phyloP scores from a whole-genome alignment of 1,140 invertebrate genomes.

The Andrena cerasifolii region DNA sequence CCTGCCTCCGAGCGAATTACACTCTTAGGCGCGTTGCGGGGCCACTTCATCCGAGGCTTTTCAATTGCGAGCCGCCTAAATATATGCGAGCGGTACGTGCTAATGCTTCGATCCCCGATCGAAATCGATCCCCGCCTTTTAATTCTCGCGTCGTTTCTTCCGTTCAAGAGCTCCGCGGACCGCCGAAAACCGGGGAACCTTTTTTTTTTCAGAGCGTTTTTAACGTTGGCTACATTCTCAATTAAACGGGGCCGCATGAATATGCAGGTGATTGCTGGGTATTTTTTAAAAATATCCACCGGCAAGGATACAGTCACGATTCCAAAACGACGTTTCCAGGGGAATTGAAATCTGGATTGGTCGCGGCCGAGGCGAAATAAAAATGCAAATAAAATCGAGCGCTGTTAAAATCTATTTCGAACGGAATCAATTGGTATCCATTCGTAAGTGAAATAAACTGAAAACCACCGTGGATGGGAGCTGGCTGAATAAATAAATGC shows the following conservation, averaged over 20 bases:
- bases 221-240: slow-evolving; percentile 3
- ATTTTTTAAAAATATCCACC: slow-evolving; percentile 11
- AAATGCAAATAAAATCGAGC: slow-evolving; percentile 44
- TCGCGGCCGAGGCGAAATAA: slow-evolving; percentile 4
- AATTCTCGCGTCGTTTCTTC: too few relatives aligned
- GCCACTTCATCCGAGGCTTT: neutral
- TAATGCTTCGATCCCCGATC: neutral
- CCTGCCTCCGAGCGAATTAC: neutral
- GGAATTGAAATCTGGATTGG: slow-evolving; percentile 24
- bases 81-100: neutral
- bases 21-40: neutral
- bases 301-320: slow-evolving; percentile 15
- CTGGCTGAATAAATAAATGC: slow-evolving; percentile 24
- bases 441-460: slow-evolving; percentile 44
- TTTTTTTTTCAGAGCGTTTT: neutral
- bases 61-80: neutral
- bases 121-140: neutral
- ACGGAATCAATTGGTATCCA: slow-evolving; percentile 26
- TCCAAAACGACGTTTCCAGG: slow-evolving; percentile 30
- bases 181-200: neutral
- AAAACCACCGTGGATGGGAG: slow-evolving; percentile 7
- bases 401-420: slow-evolving; percentile 42
- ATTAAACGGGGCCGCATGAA: slow-evolving; percentile 4
- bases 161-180: too few relatives aligned
- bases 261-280: slow-evolving; percentile 20